phyloP scores from a whole-genome alignment of 30 jellyfish, hydroid and myxozoan genomes.

The Rhopilema esculentum region DNA sequence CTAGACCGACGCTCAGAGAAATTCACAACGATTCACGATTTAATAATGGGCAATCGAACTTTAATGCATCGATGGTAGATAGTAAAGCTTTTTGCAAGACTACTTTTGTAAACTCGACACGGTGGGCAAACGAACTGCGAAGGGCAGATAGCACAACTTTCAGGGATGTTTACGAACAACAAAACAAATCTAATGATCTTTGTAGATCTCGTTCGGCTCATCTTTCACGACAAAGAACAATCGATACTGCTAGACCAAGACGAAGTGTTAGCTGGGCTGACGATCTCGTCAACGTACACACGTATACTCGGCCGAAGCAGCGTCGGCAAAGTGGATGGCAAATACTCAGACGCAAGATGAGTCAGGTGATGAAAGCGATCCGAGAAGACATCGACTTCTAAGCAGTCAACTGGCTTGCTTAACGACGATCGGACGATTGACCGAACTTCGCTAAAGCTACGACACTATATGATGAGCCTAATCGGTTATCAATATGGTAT shows the following conservation, averaged over 20 bases:
- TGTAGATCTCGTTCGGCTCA: constrained; percentile 53
- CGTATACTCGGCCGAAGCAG: constrained; percentile 61
- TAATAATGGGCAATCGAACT: neutral
- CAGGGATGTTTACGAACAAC: neutral
- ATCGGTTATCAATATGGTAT: neutral
- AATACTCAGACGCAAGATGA: constrained; percentile 39
- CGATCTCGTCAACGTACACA: constrained; percentile 68
- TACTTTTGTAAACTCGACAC: constrained; percentile 40
- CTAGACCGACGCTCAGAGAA: constrained; percentile 64
- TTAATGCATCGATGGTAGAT: neutral
- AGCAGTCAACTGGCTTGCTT: too few species aligned
- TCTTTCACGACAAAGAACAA: constrained; percentile 53
- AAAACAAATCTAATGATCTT: neutral
- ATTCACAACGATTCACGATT: constrained; percentile 32
- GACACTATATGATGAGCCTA: neutral
- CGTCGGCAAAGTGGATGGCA: constrained; percentile 68
- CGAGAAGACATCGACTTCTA: constrained; percentile 62
- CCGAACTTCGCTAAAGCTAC: neutral
- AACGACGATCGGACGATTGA: neutral
- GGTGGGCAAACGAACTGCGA: constrained; percentile 59
- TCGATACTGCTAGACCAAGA: constrained; percentile 50
- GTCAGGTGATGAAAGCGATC: constrained; percentile 65
- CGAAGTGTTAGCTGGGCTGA: constrained; percentile 75
- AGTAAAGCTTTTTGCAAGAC: constrained; percentile 55
- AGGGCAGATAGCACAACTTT: neutral